Conservation (phyloP, 2,797 vertebrate species). For the Rhinichthys osculus region DNA sequence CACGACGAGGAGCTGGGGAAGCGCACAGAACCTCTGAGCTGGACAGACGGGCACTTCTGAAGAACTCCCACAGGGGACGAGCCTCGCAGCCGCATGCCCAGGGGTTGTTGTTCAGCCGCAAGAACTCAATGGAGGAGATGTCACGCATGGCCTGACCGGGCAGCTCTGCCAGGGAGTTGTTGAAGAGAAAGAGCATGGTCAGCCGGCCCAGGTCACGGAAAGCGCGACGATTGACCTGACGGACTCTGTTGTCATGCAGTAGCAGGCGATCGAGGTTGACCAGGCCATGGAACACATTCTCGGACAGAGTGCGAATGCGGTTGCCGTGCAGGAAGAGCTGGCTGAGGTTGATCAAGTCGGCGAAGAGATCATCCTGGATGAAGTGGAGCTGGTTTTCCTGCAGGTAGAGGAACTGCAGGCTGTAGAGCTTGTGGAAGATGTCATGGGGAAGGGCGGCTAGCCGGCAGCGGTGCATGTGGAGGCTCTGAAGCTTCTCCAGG, state of each 20-base stretch:
- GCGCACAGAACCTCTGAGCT: conserved; percentile 90
- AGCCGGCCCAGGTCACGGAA: conserved; percentile 91
- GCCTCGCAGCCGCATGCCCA: conserved; percentile 96
- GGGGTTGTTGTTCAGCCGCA: conserved; percentile 94
- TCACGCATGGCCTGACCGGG: conserved; percentile 90
- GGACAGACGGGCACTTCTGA: conserved; percentile 88
- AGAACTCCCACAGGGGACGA: conserved; percentile 93
- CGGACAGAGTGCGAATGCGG: conserved; percentile 90
- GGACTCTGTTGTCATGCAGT: conserved; percentile 92
- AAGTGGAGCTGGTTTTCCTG: conserved; percentile 96
- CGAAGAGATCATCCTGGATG: conserved; percentile 95
- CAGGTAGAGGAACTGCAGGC: conserved; percentile 97
- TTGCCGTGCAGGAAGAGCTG: conserved; percentile 96
- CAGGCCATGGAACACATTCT: conserved; percentile 92
- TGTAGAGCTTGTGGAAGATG: conserved; percentile 94
- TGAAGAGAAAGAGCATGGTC: conserved; percentile 98
- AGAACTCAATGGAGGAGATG: conserved; percentile 90
- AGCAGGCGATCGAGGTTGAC: conserved; percentile 92
- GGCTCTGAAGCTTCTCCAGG: conserved; percentile 92
- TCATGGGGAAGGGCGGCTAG: conserved; percentile 89
- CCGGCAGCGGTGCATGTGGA: conserved; percentile 94
- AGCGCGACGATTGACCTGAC: conserved; percentile 87
- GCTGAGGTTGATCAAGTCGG: conserved; percentile 94
- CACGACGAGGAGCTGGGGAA: conserved; percentile 85
- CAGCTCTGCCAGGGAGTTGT: conserved; percentile 92